These are phyloP conservation scores for Psilopsiagon aurifrons DNA, from an alignment of 2,113 vertebrate species.

Conservation along the genomic window DNA sequence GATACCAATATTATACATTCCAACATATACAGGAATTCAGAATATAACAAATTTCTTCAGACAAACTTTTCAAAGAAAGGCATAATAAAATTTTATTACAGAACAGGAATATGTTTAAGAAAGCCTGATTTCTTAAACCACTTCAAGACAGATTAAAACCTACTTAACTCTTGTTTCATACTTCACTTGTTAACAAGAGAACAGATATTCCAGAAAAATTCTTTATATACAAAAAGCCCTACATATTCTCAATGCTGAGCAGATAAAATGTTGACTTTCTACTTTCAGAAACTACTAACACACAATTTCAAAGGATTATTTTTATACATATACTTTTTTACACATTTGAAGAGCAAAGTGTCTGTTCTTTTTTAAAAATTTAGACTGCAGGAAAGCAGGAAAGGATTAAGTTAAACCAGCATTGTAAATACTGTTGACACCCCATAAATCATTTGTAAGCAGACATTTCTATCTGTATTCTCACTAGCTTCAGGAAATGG, in stretches of 20 bases:
- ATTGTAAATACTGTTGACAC: not conserved
- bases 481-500: not conserved
- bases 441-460: not conserved
- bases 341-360: not conserved
- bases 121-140: not conserved
- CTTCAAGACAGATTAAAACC: not conserved
- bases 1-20: not conserved
- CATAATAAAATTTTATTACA: not conserved
- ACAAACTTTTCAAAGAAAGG: not conserved
- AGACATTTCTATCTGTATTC: not conserved
- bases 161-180: not conserved
- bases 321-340: not conserved
- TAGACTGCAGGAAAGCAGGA: not conserved
- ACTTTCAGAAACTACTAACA: not conserved
- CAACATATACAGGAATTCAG: not conserved
- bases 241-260: not conserved
- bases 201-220: not conserved
- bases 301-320: not conserved
- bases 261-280: not conserved
- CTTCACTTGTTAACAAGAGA: not conserved
- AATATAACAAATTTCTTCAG: not conserved
- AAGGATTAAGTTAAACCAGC: not conserved
- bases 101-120: not conserved
- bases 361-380: not conserved
- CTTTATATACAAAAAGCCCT: not conserved